These are phyloP conservation scores for Amblyraja radiata DNA, from an alignment of 2,797 vertebrate genomes.

Conservation along the genomic window DNA sequence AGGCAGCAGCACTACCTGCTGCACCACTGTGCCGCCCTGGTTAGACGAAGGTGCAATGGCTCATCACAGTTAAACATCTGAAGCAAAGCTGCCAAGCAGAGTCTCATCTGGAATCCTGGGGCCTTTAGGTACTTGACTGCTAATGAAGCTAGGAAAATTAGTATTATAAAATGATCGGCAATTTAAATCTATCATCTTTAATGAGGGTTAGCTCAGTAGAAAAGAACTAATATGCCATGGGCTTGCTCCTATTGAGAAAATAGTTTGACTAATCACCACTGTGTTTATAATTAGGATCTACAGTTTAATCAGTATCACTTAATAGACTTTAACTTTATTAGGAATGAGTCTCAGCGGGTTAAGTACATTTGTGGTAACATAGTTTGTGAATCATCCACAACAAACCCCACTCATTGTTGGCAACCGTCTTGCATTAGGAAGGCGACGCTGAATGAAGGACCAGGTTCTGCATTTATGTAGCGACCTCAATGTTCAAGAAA, in stretches of 20 bases:
- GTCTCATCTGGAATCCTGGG: not conserved
- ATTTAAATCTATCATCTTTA: not conserved
- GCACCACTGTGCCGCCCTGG: too few species aligned
- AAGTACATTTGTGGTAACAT: not conserved
- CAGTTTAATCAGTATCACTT: not conserved
- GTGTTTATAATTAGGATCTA: not conserved
- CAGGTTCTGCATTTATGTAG: too few species aligned
- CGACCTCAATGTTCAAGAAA: too few species aligned
- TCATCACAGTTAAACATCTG: too few species aligned
- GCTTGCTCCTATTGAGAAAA: not conserved
- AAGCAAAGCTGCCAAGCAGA: not conserved
- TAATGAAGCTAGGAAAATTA: not conserved
- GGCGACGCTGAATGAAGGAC: too few species aligned
- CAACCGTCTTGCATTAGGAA: too few species aligned
- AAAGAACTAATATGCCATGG: not conserved
- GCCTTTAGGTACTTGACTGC: not conserved
- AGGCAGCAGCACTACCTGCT: too few species aligned
- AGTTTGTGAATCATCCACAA: too few species aligned
- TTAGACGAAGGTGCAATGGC: too few species aligned
- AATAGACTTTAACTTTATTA: not conserved
- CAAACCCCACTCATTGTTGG: too few species aligned
- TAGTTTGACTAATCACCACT: not conserved
- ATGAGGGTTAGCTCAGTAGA: not conserved
- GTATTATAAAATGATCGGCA: not conserved
- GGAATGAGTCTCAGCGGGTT: not conserved